phyloP scores from a whole-genome alignment of 1,140 invertebrate genomes.

The Nomia melanderi region DNA sequence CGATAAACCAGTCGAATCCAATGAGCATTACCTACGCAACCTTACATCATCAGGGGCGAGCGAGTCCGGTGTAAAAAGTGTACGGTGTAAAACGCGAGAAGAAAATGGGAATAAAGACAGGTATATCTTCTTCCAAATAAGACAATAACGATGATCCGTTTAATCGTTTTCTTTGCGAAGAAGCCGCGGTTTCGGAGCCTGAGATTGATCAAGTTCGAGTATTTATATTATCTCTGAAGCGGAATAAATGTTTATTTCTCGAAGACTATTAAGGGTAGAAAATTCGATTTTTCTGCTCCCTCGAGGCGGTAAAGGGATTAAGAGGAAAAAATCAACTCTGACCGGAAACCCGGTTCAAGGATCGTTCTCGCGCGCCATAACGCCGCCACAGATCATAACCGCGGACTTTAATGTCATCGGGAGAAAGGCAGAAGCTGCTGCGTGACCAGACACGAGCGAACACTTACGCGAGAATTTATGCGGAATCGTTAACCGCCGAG shows the following conservation, averaged over 20 bases:
- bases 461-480: constrained; percentile 38
- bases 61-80: constrained; percentile 8
- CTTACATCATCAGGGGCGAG: neutral
- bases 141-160: too few relatives aligned
- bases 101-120: neutral
- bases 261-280: too few relatives aligned
- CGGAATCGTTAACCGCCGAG: constrained; percentile 13
- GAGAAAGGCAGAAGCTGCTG: constrained; percentile 45
- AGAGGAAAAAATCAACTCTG: neutral
- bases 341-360: neutral
- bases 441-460: constrained; percentile 18
- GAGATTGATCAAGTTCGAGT: too few relatives aligned
- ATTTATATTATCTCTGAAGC: too few relatives aligned
- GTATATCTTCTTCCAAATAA: neutral
- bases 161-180: too few relatives aligned
- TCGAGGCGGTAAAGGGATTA: neutral
- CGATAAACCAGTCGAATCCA: constrained; percentile 30
- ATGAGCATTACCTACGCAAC: constrained; percentile 8
- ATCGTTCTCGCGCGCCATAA: constrained; percentile 25
- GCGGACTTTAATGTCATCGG: constrained; percentile 49
- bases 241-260: too few relatives aligned
- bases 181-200: too few relatives aligned
- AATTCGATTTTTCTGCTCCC: too few relatives aligned
- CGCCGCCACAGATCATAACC: constrained; percentile 46
- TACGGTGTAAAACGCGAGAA: neutral